Evolutionary conservation across 2,888 invertebrate genomes (phyloP).

Genomic region (Leucoma salicis): DNA sequence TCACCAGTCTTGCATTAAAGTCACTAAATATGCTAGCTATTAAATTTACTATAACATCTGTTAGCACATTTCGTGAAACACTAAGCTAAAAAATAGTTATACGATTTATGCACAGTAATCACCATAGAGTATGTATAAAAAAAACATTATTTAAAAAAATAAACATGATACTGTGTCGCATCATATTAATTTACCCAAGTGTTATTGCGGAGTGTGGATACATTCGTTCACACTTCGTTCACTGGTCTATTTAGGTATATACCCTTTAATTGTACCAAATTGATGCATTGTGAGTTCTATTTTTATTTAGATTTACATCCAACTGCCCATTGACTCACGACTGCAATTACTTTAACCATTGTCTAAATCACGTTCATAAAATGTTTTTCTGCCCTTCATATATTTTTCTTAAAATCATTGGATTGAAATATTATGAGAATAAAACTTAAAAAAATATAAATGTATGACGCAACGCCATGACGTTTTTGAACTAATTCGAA

Average conservation of each 20-base stretch:
- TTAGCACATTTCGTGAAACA: background rate
- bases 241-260: constrained; percentile 53
- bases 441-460: background rate
- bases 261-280: constrained; percentile 50
- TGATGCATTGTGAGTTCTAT: constrained; percentile 42
- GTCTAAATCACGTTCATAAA: constrained; percentile 19
- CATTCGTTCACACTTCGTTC: constrained; percentile 31
- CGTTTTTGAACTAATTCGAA: too few species aligned
- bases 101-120: background rate
- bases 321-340: constrained; percentile 17
- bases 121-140: background rate
- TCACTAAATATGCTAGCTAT: background rate
- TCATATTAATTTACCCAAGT: constrained; percentile 28
- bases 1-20: constrained; percentile 15
- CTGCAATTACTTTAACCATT: constrained; percentile 19
- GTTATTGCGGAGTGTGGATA: constrained; percentile 9
- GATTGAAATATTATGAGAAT: background rate
- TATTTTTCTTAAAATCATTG: constrained; percentile 1
- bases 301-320: constrained; percentile 27
- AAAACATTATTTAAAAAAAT: constrained; percentile 1
- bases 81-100: too few species aligned
- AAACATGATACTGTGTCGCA: constrained; percentile 8
- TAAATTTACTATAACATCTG: background rate
- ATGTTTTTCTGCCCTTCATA: constrained; percentile 17
- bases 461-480: too few species aligned